Percentiles rank a stretch among this genome's conserved stretches.
Evolutionary conservation across 2,113 vertebrate species (phyloP).

Genomic region (Halichoeres trimaculatus): DNA sequence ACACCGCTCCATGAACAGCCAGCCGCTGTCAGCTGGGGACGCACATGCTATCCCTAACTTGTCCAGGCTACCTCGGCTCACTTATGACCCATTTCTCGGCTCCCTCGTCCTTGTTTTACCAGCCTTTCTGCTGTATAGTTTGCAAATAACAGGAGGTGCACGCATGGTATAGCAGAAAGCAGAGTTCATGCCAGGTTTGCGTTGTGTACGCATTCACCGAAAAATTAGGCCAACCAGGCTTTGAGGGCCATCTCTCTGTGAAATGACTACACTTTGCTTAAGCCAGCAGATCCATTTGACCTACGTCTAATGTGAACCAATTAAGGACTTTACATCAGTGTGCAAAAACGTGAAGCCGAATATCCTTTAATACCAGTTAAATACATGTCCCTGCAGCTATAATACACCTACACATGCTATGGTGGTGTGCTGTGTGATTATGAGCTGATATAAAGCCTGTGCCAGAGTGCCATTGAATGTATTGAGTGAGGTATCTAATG

Average conservation of each 20-base stretch:
- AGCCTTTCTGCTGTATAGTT: conserved; percentile 45
- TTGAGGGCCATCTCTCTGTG: conserved; percentile 46
- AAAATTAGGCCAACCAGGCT: conserved; percentile 65
- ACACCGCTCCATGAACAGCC: conserved; percentile 35
- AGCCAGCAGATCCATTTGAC: conserved; percentile 76
- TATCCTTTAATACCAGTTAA: conserved; percentile 77
- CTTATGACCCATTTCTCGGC: conserved; percentile 74
- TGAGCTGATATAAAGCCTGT: conserved; percentile 71
- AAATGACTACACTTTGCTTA: conserved; percentile 64
- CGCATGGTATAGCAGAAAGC: conserved; percentile 47
- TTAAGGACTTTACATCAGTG: conserved; percentile 72
- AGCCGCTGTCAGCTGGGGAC: conserved; percentile 54
- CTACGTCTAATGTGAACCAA: conserved; percentile 76
- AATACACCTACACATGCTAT: conserved; percentile 78
- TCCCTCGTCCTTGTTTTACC: conserved; percentile 51
- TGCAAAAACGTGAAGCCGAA: conserved; percentile 62
- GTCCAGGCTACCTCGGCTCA: conserved; percentile 70
- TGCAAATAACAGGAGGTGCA: conserved; percentile 42
- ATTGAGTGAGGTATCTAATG: conserved; percentile 76
- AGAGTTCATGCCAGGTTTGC: conserved; percentile 43
- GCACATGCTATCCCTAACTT: conserved; percentile 54
- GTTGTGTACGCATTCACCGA: conserved; percentile 25
- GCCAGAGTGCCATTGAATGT: conserved; percentile 66
- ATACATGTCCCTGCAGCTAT: conserved; percentile 72
- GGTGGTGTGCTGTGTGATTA: conserved; percentile 67